A percentile compares a stretch with the other conserved stretches of the same genome.
phyloP scores from a whole-genome alignment of 1,140 invertebrate species.

The Phocides pigmalion region DNA sequence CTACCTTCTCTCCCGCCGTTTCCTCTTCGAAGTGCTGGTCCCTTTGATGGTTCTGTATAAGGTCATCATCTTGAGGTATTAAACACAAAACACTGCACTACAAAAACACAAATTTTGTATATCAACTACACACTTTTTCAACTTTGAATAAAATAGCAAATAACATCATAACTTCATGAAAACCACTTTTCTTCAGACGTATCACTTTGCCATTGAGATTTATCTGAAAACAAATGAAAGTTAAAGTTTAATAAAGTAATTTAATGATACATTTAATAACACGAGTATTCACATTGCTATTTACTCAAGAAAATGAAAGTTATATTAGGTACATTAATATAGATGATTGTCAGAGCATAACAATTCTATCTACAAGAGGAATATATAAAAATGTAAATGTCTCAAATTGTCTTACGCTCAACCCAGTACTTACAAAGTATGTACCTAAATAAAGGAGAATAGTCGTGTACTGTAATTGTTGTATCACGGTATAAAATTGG shows the following conservation, averaged over 20 bases:
- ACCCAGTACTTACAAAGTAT: too few relatives aligned
- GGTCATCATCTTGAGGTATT: slow-evolving; percentile 73
- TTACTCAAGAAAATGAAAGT: too few relatives aligned
- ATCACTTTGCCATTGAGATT: slow-evolving; percentile 14
- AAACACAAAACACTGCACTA: slow-evolving; percentile 40
- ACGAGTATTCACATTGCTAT: too few relatives aligned
- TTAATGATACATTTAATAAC: too few relatives aligned
- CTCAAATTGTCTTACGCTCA: too few relatives aligned
- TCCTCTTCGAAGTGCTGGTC: slow-evolving; percentile 69
- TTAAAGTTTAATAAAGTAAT: background rate
- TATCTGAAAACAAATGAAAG: slow-evolving; percentile 27
- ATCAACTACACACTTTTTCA: slow-evolving; percentile 26
- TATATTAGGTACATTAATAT: too few relatives aligned
- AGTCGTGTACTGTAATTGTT: background rate
- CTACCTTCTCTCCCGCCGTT: slow-evolving; percentile 75
- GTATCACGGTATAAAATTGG: slow-evolving; percentile 2
- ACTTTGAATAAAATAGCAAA: slow-evolving; percentile 11
- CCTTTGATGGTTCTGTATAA: slow-evolving; percentile 77
- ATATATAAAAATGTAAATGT: too few relatives aligned
- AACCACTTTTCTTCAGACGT: background rate
- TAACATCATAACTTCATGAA: slow-evolving; percentile 31
- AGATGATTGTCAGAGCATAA: too few relatives aligned
- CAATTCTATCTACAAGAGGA: too few relatives aligned
- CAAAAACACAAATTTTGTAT: slow-evolving; percentile 33
- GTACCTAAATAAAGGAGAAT: too few relatives aligned